Base-by-base conservation (phyloP, 64 coral and sea anemone genomes). In the Platygyra sinensis region DNA sequence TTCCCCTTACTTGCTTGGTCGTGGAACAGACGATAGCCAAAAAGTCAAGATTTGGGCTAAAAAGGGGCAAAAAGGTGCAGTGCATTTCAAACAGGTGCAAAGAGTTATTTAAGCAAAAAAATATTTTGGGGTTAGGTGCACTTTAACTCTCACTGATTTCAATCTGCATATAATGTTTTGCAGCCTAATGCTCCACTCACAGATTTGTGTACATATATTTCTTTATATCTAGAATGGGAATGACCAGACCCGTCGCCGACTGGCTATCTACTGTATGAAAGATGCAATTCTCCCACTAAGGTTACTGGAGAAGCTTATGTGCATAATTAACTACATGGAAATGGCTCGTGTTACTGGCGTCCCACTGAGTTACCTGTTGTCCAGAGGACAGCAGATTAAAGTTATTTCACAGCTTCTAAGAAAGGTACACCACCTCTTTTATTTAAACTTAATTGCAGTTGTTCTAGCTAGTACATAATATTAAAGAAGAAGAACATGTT, bases 341-440 rank as follows among this genome's bases (percentile, higher is more conserved):
- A 99, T 99, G 97, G 94, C 97, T 1, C 97, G 97, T 79, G 97
- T 99, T 4, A 99, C 97, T 72, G 97, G 97, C 31, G 97, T 99
- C 1, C 97, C 97, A 20, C 76, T 99, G 31, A 75, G 97, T 6
- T 99, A 99, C 38, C 89, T 99, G 17, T 87, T 99, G 52, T 99
- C 97, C 9, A 93, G 97, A 72, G 97, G 97, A 64, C 97, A 99
- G 65, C 97, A 99, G 73, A 99, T 99, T 33, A 99, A 99, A 89
- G 97, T 99, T 67, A 73, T 99, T 16, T 99, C 97, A n/a, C 97
- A 99, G 83, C 94, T 99, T 52, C 27, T 99, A 30, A 83, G 97
- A 89, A 99, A 93, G 97, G 97, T 99, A 76, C 28, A 64, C n/a
- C n/a, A n/a, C 75, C 29, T 29, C 1, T 51, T n/a, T n/a, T 20